phyloP scores from a whole-genome alignment of 2,888 invertebrate species.

The Eilema depressum region DNA sequence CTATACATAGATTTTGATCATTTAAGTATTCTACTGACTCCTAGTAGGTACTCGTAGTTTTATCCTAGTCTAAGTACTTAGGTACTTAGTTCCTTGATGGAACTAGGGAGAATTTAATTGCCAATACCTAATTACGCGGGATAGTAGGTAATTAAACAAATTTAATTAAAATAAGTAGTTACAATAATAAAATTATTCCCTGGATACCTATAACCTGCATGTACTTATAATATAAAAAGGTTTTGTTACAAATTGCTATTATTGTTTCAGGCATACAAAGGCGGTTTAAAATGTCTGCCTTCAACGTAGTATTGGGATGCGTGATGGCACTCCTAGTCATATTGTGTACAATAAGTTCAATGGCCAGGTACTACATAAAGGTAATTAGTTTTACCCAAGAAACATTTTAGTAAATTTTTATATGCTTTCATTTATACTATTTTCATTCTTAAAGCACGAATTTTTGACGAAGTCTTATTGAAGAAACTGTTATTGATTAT shows the following conservation, averaged over 20 bases:
- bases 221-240: not conserved
- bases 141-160: no score
- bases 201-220: not conserved
- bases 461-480: not conserved
- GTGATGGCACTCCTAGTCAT: conserved; percentile 81
- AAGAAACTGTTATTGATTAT: not conserved
- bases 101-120: no score
- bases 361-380: conserved; percentile 91
- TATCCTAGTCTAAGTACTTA: no score
- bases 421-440: not conserved
- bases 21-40: no score
- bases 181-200: not conserved
- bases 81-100: no score
- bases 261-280: conserved; percentile 50
- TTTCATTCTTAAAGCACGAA: not conserved
- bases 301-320: conserved; percentile 81
- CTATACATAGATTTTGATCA: not conserved
- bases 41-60: no score
- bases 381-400: conserved; percentile 51
- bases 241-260: not conserved
- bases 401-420: not conserved
- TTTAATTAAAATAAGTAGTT: not conserved
- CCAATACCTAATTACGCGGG: no score
- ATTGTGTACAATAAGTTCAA: conserved; percentile 86
- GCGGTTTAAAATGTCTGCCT: conserved; percentile 69